Evolutionary conservation across 2,797 vertebrate species (phyloP).

Genomic region (Poecilia velifera): DNA sequence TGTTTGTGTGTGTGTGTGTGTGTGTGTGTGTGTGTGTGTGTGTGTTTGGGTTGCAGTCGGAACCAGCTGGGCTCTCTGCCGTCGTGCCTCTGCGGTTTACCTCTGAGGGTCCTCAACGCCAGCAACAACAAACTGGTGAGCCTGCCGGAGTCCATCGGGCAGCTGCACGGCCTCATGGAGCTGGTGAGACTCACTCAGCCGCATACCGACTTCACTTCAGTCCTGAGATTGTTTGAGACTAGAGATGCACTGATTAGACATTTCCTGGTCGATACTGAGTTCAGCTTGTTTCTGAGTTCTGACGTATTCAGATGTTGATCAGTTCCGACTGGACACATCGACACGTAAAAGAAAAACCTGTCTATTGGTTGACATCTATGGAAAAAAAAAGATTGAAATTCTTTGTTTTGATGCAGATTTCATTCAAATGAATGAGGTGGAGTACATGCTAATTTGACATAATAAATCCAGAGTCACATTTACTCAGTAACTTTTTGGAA

Average conservation of each 20-base stretch:
- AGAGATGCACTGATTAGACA: neutral
- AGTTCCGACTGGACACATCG: neutral
- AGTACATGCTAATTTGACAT: neutral
- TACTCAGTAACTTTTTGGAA: neutral
- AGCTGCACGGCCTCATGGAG: conserved; percentile 93
- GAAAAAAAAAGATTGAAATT: neutral
- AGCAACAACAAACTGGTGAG: conserved; percentile 97
- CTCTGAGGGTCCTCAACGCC: conserved; percentile 94
- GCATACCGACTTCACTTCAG: neutral
- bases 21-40: conserved; percentile 16
- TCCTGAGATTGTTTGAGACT: neutral
- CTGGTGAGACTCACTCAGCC: conserved; percentile 79
- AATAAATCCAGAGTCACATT: neutral
- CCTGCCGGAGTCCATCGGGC: conserved; percentile 91
- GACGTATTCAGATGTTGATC: neutral
- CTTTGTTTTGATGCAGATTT: neutral
- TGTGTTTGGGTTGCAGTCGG: conserved; percentile 82
- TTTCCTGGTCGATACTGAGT: neutral
- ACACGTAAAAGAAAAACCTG: neutral
- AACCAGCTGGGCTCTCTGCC: conserved; percentile 93
- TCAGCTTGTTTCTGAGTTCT: neutral
- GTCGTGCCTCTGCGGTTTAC: conserved; percentile 91
- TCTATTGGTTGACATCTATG: neutral
- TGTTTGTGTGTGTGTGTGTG: conserved; percentile 31
- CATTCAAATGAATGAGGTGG: neutral